These are phyloP conservation scores for Theonella swinhoei DNA, from an alignment of 37 sponge, comb jelly and placozoan species.

Conservation along the genomic window DNA sequence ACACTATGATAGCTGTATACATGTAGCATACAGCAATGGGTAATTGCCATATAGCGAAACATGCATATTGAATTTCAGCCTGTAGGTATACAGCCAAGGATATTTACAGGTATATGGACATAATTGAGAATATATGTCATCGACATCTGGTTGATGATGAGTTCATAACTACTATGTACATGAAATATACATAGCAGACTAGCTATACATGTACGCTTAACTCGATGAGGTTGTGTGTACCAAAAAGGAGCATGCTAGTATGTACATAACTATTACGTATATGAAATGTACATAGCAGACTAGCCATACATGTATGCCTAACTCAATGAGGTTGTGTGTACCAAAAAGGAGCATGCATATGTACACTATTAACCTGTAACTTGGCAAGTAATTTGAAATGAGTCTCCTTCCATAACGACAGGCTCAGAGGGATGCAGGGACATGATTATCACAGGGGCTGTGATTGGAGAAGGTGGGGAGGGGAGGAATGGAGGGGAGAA, in stretches of 20 bases:
- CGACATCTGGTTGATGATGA: no score
- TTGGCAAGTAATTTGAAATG: background rate
- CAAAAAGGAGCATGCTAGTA: background rate
- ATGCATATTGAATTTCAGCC: no score
- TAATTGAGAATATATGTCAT: no score
- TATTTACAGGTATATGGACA: no score
- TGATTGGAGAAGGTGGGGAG: no score
- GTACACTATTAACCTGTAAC: background rate
- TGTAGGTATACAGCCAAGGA: no score
- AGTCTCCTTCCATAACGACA: background rate
- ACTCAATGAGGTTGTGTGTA: background rate
- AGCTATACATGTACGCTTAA: background rate
- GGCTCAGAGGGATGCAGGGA: background rate
- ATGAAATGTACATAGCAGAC: background rate
- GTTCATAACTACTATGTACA: no score
- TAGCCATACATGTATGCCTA: background rate
- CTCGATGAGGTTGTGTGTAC: background rate
- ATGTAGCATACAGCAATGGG: no score
- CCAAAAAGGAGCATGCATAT: background rate
- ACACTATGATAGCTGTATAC: no score
- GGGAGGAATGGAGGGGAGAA: no score
- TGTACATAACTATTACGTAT: no score
- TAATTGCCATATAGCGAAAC: no score
- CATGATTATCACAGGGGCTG: background rate
- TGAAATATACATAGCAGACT: background rate